Conservation (phyloP, 2,888 invertebrate genomes). For the Phortica magna region DNA sequence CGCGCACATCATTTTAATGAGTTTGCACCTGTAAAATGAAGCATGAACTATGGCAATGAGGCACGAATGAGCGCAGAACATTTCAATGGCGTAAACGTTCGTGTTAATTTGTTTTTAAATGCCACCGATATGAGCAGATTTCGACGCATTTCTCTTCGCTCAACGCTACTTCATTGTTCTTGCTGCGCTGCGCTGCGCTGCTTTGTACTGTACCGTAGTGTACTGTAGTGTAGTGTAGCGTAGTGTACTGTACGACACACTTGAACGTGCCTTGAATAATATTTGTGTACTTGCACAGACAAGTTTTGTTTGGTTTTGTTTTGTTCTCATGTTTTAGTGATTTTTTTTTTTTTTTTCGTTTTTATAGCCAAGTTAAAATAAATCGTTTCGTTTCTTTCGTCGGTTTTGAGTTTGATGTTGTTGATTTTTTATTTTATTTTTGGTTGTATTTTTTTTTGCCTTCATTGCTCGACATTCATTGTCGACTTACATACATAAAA, state of each 20-base stretch:
- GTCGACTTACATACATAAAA: background rate
- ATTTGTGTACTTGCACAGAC: background rate
- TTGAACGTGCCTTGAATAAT: slow-evolving; percentile 27
- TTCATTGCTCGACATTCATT: background rate
- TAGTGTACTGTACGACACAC: slow-evolving; percentile 3
- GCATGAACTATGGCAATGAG: background rate
- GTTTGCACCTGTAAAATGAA: too few relatives aligned
- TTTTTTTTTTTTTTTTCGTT: slow-evolving; percentile 7
- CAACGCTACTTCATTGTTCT: background rate
- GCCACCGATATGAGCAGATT: slow-evolving; percentile 27
- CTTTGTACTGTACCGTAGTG: background rate
- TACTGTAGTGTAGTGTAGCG: background rate
- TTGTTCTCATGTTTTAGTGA: slow-evolving; percentile 3
- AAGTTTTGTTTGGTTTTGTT: background rate
- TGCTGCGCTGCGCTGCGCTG: too few relatives aligned
- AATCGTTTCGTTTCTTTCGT: slow-evolving; percentile 14
- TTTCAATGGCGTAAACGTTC: slow-evolving; percentile 67
- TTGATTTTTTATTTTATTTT: background rate
- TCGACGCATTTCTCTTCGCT: background rate
- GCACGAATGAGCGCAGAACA: slow-evolving; percentile 9
- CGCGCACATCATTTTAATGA: too few relatives aligned
- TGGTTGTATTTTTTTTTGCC: too few relatives aligned
- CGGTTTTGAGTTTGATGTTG: too few relatives aligned
- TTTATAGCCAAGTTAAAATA: slow-evolving; percentile 21
- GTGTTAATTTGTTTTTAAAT: slow-evolving; percentile 69